Evolutionary conservation across 64 coral and sea anemone genomes (phyloP), one percentile per base, ranked within the genome.

Genomic region (Montipora capricornis): DNA sequence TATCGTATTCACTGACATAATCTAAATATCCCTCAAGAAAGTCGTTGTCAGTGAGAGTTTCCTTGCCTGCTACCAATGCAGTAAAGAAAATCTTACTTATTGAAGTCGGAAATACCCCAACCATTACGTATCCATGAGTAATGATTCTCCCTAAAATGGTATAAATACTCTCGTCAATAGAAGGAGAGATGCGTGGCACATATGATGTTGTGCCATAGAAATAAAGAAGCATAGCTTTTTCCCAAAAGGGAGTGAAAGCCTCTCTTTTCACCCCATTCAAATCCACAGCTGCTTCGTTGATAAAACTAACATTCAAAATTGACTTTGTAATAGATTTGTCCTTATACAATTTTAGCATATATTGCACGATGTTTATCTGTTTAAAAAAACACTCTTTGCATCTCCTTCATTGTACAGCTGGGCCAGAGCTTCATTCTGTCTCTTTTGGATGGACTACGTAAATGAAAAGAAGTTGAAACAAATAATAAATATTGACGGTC

Each of bases 191-290:
- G 14, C 16, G 76, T 51, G 89, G 89, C 0, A 91, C 76, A 73
- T 69, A 81, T 22, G 29, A 67, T 45, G 17, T 68, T 49, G 44
- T 80, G 22, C 89, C 89, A 13, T 91, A n/a, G 9, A 81, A 61
- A 80, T 80, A 91, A 50, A 57, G 44, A 11, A 29, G 9, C 7
- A 58, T 20, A 14, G 62, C 68, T 47, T 80, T 46, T 20, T 79
- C 45, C 89, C 89, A 91, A 68, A 80, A 80, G 37, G 74, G 77
- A 24, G 77, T 80, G 7, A 80, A 90, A 19, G 68, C 62, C 67
- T 91, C 89, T 53, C 64, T 16, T 53, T 74, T 91, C 9, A 91
- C 22, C 4, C 89, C 46, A 37, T 82, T 64, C 2, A 82, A 19
- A 61, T 91, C 89, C 26, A 73, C 9, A 1, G 78, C 89, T 26